Conservation (phyloP, 23 tunicate genomes). For the Clavelina lepadiformis region DNA sequence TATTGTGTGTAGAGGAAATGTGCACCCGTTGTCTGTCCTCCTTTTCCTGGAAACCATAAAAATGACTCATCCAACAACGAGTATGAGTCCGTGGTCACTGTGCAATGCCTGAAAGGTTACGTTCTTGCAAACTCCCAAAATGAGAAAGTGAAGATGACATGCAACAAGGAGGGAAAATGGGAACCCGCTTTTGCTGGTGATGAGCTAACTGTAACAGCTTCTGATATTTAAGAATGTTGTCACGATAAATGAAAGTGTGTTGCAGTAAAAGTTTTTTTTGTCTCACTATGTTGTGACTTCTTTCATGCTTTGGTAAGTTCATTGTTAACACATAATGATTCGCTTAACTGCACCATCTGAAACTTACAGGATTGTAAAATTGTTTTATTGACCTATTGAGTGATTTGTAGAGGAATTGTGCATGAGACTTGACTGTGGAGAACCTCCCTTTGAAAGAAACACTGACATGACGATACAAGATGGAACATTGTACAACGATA, state of each 20-base stretch:
- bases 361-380: too few relatives aligned
- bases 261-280: too few relatives aligned
- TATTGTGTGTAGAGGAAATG: slow-evolving; percentile 29
- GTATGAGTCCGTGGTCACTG: slow-evolving; percentile 12
- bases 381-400: too few relatives aligned
- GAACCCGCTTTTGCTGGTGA: background rate
- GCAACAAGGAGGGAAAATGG: slow-evolving; percentile 18
- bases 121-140: background rate
- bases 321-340: too few relatives aligned
- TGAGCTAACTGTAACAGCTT: too few relatives aligned
- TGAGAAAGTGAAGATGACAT: slow-evolving; percentile 8
- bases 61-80: slow-evolving; percentile 11
- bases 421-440: background rate
- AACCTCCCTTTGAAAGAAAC: background rate
- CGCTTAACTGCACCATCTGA: too few relatives aligned
- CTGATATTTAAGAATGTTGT: too few relatives aligned
- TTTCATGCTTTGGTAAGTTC: too few relatives aligned
- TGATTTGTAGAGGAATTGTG: slow-evolving; percentile 27
- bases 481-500: slow-evolving; percentile 1
- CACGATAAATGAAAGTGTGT: too few relatives aligned
- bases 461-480: background rate
- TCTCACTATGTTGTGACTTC: too few relatives aligned
- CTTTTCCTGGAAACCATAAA: background rate
- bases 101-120: slow-evolving; percentile 24
- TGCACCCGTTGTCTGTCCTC: slow-evolving; percentile 10